A percentile compares a stretch with the other conserved stretches of the same genome.
Evolutionary conservation across 1,140 invertebrate species (phyloP).

Genomic region (Trichonephila inaurata): DNA sequence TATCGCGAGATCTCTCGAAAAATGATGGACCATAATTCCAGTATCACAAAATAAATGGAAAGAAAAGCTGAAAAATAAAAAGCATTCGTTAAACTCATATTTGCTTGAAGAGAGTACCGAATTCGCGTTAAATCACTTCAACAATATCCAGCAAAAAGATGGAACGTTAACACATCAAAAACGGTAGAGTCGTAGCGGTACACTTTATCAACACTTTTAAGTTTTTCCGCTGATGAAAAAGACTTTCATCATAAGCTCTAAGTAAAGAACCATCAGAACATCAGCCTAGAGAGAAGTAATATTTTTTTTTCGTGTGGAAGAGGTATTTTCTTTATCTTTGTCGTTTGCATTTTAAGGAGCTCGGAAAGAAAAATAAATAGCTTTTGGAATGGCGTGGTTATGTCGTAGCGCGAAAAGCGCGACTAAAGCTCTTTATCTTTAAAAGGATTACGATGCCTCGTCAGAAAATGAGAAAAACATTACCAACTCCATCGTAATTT

Average conservation of each 20-base stretch:
- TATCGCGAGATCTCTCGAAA: background rate
- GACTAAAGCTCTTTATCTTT: constrained; percentile 31
- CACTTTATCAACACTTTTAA: background rate
- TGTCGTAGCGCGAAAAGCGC: background rate
- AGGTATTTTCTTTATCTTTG: constrained; percentile 17
- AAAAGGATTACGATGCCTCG: constrained; percentile 14
- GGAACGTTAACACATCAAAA: background rate
- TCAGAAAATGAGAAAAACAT: constrained; percentile 35
- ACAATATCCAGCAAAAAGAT: background rate
- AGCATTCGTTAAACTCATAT: background rate
- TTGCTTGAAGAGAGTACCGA: background rate
- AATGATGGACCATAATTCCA: background rate
- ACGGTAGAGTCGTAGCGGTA: background rate
- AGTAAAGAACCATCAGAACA: constrained; percentile 25
- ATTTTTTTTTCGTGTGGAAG: background rate
- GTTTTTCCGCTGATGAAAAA: constrained; percentile 33
- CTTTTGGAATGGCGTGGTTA: constrained; percentile 24
- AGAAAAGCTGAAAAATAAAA: background rate
- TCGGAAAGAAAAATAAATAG: constrained; percentile 16
- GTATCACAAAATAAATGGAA: background rate
- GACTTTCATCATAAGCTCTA: background rate
- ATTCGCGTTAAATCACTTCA: background rate
- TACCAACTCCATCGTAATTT: constrained; percentile 2
- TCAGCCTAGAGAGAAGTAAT: background rate
- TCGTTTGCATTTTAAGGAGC: constrained; percentile 25